These are phyloP conservation scores for Capreolus pygargus DNA, from an alignment of 2,113 vertebrate genomes.

Conservation along the genomic window DNA sequence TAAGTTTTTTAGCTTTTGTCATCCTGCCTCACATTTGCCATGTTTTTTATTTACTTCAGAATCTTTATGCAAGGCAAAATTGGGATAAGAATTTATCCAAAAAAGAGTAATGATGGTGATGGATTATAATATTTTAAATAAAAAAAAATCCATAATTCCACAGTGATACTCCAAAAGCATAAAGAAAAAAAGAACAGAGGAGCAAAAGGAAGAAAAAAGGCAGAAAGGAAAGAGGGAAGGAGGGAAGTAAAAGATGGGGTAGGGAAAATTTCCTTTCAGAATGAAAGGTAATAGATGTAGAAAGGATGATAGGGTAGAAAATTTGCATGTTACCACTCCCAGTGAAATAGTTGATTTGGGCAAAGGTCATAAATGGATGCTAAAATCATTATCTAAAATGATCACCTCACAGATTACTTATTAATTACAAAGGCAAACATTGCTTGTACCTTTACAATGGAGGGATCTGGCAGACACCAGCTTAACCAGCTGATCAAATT, in stretches of 20 bases:
- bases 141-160: neutral
- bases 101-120: slow-evolving; percentile 23
- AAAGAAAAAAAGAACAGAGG: neutral
- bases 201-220: neutral
- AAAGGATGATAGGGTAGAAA: neutral
- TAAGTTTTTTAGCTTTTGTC: slow-evolving; percentile 8
- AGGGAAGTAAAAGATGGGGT: neutral
- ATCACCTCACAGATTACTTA: neutral
- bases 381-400: neutral
- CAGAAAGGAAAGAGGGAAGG: neutral
- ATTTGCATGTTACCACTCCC: neutral
- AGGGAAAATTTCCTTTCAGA: neutral
- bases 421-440: neutral
- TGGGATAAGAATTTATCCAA: neutral
- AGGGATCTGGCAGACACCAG: neutral
- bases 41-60: slow-evolving; percentile 10
- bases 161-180: neutral
- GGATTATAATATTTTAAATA: neutral
- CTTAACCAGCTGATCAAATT: neutral
- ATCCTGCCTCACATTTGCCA: neutral
- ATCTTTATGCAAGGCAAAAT: slow-evolving; percentile 6
- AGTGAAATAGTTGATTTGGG: slow-evolving; percentile 25
- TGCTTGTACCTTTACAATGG: neutral
- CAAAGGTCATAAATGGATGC: neutral
- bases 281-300: slow-evolving; percentile 10